Evolutionary conservation across 2,113 vertebrate genomes (phyloP).

Genomic region (Prunella fulvescens): DNA sequence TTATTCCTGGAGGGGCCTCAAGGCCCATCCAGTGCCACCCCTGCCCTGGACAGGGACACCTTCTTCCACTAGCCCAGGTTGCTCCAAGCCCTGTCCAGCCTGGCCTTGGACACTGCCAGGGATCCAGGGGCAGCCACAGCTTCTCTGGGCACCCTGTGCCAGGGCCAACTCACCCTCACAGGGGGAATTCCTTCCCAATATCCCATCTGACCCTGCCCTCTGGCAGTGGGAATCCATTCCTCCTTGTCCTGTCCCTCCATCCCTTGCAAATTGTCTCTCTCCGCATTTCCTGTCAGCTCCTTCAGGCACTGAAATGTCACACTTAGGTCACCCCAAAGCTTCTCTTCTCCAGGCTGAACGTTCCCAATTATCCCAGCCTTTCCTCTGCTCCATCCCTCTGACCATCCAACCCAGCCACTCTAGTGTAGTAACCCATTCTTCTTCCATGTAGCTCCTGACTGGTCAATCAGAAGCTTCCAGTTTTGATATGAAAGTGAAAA

Average conservation of each 20-base stretch:
- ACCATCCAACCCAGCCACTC: neutral
- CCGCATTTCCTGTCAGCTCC: neutral
- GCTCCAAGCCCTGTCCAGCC: rapidly evolving
- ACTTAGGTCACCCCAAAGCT: neutral
- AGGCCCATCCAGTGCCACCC: neutral
- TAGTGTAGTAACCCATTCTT: no score
- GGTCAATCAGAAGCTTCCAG: neutral
- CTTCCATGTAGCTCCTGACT: neutral
- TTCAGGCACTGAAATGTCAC: neutral
- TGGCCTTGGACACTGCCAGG: neutral
- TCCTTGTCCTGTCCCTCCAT: rapidly evolving
- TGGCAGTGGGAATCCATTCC: neutral
- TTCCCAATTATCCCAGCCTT: neutral
- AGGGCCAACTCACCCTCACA: neutral
- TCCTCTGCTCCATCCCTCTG: neutral
- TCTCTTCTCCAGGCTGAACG: neutral
- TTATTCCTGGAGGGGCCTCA: neutral
- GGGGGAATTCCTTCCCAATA: neutral
- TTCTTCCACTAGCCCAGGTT: rapidly evolving
- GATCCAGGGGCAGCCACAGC: neutral
- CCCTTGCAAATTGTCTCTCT: rapidly evolving
- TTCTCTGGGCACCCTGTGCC: neutral
- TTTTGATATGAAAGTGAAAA: neutral
- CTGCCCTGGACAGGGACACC: neutral
- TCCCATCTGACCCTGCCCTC: rapidly evolving